A percentile compares a stretch with the other conserved stretches of the same genome.
Evolutionary conservation across 2,797 vertebrate genomes (phyloP).

Genomic region (Sebastiscus tertius): DNA sequence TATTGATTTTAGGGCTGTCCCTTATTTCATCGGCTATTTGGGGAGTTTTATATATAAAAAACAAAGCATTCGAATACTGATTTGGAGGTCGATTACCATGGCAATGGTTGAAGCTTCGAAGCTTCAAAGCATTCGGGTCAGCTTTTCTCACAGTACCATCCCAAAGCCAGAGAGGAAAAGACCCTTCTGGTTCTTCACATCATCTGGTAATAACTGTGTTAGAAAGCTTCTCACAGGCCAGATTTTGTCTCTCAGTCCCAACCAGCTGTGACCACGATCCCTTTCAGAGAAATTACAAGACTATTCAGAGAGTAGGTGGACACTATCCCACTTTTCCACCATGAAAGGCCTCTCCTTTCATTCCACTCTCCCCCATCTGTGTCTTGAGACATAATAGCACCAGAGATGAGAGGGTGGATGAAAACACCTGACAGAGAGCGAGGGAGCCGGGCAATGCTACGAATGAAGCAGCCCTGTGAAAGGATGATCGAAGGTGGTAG

Average conservation of each 20-base stretch:
- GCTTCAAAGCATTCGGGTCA: no score
- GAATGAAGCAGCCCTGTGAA: constrained; percentile 16
- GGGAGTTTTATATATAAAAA: no score
- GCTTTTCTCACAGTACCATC: neutral
- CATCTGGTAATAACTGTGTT: constrained; percentile 21
- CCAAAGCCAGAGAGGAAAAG: constrained; percentile 8
- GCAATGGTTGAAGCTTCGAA: neutral
- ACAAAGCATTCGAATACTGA: no score
- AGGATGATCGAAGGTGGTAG: constrained; percentile 1
- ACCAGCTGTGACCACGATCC: constrained; percentile 34
- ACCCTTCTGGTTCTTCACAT: neutral
- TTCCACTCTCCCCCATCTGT: constrained; percentile 28
- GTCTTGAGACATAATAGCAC: constrained; percentile 14
- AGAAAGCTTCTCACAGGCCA: constrained; percentile 14
- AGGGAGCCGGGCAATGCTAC: neutral
- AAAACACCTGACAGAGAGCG: constrained; percentile 38
- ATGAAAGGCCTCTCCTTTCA: constrained; percentile 27
- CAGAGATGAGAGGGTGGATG: neutral
- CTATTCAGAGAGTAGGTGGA: constrained; percentile 24
- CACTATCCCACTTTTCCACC: constrained; percentile 29
- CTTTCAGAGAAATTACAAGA: constrained; percentile 47
- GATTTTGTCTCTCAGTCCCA: neutral
- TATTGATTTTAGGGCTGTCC: no score
- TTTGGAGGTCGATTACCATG: no score
- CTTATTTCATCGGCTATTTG: no score